Evolutionary conservation across 2,888 invertebrate species (phyloP), one percentile per base, ranked within the genome.

Genomic region (Silvanus unidentatus): DNA sequence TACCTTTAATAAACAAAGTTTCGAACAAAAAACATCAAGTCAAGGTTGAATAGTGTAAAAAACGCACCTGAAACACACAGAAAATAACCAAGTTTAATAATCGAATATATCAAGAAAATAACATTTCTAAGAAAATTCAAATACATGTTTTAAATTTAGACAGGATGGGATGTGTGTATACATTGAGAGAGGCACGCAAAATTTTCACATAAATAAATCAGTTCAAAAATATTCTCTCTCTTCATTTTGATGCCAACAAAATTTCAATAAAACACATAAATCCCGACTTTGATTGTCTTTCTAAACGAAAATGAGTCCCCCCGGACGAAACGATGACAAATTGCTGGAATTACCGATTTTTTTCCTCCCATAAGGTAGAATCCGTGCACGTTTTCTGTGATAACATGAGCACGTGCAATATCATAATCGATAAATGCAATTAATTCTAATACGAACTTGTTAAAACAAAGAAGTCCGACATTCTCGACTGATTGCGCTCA

Each of bases 161-260:
- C 11, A 11, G 11, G 10, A 32, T 32, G 32, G 4, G 12, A 32
- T 5, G 4, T 12, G 32, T 5, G 8, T 22, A 22, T 22, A 22
- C 22, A 22, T 22, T 22, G 4, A 22, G 8, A 22, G 50, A 51
- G 45, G 45, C 50, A 50, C 53, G 53, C 50, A 50, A 50, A 52
- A 48, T 50, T 48, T 44, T 37, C 47, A 48, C 48, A 48, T 47
- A 50, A 53, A 53, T 53, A 49, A 50, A 48, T 52, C 47, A 42
- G 46, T 45, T 50, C 16, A 40, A 49, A 49, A 43, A 49, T 49
- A 32, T 32, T 32, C 32, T 5, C 32, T 22, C 22, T 5, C 8
- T 22, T 22, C 22, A 22, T 22, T 3, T 22, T 3, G 22, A 22
- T 32, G 32, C 32, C 32, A 32, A 32, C 32, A 32, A 32, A 32